phyloP scores from a whole-genome alignment of 23 tunicate species.

The Ascidia mentula region DNA sequence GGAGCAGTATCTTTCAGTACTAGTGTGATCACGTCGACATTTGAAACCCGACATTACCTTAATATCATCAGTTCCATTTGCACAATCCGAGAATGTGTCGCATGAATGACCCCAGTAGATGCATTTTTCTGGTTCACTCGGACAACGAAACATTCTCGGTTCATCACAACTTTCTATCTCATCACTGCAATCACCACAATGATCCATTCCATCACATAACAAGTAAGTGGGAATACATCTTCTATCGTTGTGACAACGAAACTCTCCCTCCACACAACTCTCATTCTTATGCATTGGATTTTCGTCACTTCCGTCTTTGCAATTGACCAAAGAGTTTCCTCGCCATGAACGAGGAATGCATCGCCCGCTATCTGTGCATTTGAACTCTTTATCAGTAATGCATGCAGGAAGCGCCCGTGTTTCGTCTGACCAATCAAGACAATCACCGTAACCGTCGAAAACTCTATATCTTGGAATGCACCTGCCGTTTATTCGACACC shows the following conservation, averaged over 20 bases:
- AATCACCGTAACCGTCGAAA: neutral
- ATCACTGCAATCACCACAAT: slow-evolving; percentile 57
- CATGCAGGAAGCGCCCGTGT: neutral
- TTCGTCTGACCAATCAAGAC: neutral
- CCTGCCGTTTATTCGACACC: neutral
- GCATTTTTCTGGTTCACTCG: slow-evolving; percentile 5
- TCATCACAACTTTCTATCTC: slow-evolving; percentile 30
- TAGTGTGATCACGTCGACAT: neutral
- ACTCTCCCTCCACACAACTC: slow-evolving; percentile 13
- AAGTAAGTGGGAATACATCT: slow-evolving; percentile 18
- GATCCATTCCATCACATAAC: slow-evolving; percentile 45
- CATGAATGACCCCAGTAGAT: slow-evolving; percentile 17
- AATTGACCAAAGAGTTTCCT: neutral
- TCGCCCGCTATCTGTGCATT: slow-evolving; percentile 34
- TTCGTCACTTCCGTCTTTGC: slow-evolving; percentile 44
- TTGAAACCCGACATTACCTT: slow-evolving; percentile 1
- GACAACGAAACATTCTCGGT: slow-evolving; percentile 32
- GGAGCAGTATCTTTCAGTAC: neutral
- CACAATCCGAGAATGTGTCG: slow-evolving; percentile 11
- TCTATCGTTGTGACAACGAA: slow-evolving; percentile 18
- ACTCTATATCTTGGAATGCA: slow-evolving; percentile 15
- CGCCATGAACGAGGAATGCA: slow-evolving; percentile 42
- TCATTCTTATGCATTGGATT: neutral
- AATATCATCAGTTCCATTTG: neutral
- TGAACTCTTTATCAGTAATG: slow-evolving; percentile 9